Percentiles rank a stretch among this genome's conserved stretches.
Conservation (phyloP, 2,113 vertebrate genomes). For the Aramus guarauna region DNA sequence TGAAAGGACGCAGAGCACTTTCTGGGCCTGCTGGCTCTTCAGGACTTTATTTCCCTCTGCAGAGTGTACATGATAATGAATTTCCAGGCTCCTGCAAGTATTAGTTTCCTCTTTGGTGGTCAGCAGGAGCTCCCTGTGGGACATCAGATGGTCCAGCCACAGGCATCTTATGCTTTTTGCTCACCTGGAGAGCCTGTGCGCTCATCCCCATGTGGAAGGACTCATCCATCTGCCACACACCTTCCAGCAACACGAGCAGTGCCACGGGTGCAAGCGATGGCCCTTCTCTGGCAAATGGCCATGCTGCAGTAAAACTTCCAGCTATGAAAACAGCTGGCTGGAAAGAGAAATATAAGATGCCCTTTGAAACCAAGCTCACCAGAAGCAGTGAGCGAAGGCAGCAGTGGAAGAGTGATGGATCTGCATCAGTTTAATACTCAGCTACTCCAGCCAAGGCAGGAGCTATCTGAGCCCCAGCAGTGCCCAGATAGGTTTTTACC, state of each 20-base stretch:
- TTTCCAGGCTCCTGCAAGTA: not conserved
- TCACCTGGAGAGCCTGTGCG: not conserved
- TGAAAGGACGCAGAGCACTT: not conserved
- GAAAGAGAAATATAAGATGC: not conserved
- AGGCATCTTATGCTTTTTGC: not conserved
- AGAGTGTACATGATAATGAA: not conserved
- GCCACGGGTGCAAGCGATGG: rapidly evolving
- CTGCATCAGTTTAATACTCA: not conserved
- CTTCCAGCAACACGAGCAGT: not conserved
- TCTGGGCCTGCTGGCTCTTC: not conserved
- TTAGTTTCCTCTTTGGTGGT: not conserved
- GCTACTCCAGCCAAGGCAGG: not conserved
- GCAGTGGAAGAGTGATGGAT: not conserved
- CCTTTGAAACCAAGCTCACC: not conserved
- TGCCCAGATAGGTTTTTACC: not conserved
- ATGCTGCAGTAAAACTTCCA: not conserved
- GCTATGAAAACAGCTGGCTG: not conserved
- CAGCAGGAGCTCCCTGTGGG: not conserved
- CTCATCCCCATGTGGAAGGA: no score
- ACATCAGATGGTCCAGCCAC: not conserved
- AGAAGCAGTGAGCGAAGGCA: not conserved
- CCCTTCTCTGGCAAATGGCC: not conserved
- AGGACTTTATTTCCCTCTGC: not conserved
- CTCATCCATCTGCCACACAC: rapidly evolving
- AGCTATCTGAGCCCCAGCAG: not conserved